A percentile compares a stretch with the other conserved stretches of the same genome.
These are phyloP conservation scores for Ahaetulla prasina DNA, from an alignment of 2,113 vertebrate genomes.

Conservation along the genomic window DNA sequence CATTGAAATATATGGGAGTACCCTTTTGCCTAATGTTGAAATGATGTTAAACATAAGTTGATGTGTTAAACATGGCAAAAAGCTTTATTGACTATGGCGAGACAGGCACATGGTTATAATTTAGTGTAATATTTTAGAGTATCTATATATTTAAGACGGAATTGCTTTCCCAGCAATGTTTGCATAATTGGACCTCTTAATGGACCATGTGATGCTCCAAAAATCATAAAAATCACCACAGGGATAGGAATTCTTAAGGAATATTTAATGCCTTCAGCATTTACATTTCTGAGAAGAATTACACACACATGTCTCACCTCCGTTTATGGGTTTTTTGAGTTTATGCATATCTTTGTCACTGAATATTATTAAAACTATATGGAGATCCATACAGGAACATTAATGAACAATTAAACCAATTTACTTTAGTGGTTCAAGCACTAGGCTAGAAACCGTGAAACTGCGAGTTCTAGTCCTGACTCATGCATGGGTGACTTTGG, in stretches of 20 bases:
- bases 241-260: background rate
- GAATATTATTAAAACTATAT: background rate
- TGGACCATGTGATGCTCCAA: background rate
- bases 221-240: background rate
- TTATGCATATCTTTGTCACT: background rate
- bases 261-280: background rate
- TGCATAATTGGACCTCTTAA: background rate
- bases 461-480: background rate
- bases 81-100: constrained; percentile 29
- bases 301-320: background rate
- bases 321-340: background rate
- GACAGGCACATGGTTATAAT: constrained; percentile 32
- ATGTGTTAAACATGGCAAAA: constrained; percentile 30
- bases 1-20: constrained; percentile 18
- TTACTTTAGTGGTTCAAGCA: background rate
- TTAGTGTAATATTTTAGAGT: constrained; percentile 3
- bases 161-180: background rate
- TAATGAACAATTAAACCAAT: background rate
- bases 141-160: constrained; percentile 10
- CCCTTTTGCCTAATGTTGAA: constrained; percentile 17
- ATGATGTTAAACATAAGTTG: constrained; percentile 29
- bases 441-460: background rate
- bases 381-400: background rate
- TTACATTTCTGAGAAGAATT: background rate
- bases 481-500: background rate